Evolutionary conservation across 2,888 invertebrate species (phyloP).

Genomic region (Hipparchia sbordonii): DNA sequence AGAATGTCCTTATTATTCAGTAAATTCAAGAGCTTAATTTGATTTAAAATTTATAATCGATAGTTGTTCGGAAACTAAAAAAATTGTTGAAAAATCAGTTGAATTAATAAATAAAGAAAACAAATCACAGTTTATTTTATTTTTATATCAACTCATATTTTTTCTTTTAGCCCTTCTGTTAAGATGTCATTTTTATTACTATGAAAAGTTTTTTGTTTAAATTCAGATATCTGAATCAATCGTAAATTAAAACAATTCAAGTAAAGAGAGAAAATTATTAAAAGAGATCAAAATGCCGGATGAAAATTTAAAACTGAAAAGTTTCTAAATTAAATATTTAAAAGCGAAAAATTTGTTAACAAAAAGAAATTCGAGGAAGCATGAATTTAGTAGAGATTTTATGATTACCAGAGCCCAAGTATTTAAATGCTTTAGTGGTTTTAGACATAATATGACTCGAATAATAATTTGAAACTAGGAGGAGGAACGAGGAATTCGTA

Average conservation of each 20-base stretch:
- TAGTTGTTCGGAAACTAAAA: background rate
- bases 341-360: background rate
- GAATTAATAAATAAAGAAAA: constrained; percentile 25
- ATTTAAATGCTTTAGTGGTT: background rate
- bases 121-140: constrained; percentile 29
- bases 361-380: background rate
- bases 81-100: constrained; percentile 11
- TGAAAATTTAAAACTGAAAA: background rate
- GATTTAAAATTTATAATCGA: background rate
- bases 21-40: background rate
- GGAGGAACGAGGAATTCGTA: background rate
- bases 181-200: background rate
- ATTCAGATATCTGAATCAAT: background rate
- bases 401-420: background rate
- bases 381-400: background rate
- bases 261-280: background rate
- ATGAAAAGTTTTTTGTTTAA: constrained; percentile 1
- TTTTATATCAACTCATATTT: constrained; percentile 33
- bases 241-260: background rate
- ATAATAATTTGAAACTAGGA: too few relatives aligned
- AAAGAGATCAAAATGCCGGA: background rate
- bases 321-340: background rate
- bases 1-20: constrained; percentile 4
- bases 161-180: constrained; percentile 33
- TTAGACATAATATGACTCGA: background rate